Evolutionary conservation across 2,113 vertebrate species (phyloP).

Genomic region (Anser brachyrhynchus): DNA sequence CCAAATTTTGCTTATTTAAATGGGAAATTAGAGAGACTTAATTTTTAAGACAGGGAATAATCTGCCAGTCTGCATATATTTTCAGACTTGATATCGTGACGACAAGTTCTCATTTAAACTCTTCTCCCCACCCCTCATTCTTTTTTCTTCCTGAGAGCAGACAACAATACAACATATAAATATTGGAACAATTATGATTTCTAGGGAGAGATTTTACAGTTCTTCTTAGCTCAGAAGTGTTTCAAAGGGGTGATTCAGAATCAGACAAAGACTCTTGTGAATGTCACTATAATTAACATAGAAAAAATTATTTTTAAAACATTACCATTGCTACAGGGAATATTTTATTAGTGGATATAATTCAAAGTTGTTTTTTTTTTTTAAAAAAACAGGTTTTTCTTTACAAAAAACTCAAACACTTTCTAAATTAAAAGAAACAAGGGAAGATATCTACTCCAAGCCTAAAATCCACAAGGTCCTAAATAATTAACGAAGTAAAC

Average conservation of each 20-base stretch:
- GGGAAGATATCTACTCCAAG: not conserved
- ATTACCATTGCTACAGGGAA: not conserved
- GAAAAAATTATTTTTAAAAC: not conserved
- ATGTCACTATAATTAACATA: not conserved
- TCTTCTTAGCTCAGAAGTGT: not conserved
- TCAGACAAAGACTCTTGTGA: not conserved
- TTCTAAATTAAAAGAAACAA: not conserved
- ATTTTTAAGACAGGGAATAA: conserved; percentile 24
- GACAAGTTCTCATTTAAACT: not conserved
- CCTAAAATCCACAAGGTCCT: not conserved
- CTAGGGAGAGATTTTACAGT: not conserved
- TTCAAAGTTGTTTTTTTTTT: not conserved
- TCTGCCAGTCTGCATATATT: not conserved
- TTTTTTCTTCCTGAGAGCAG: not conserved
- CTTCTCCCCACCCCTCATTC: not conserved
- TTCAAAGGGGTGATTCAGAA: conserved; percentile 10
- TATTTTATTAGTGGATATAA: not conserved
- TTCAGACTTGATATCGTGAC: not conserved
- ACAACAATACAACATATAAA: not conserved
- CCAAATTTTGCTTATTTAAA: conserved; percentile 6
- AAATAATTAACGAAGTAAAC: not conserved
- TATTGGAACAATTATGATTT: not conserved
- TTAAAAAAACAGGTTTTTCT: not conserved
- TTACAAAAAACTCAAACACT: not conserved
- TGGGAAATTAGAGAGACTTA: not conserved